Percentiles rank a stretch among this genome's conserved stretches.
These are phyloP conservation scores for Bothrops jararaca DNA, from an alignment of 2,113 vertebrate species.

Conservation along the genomic window DNA sequence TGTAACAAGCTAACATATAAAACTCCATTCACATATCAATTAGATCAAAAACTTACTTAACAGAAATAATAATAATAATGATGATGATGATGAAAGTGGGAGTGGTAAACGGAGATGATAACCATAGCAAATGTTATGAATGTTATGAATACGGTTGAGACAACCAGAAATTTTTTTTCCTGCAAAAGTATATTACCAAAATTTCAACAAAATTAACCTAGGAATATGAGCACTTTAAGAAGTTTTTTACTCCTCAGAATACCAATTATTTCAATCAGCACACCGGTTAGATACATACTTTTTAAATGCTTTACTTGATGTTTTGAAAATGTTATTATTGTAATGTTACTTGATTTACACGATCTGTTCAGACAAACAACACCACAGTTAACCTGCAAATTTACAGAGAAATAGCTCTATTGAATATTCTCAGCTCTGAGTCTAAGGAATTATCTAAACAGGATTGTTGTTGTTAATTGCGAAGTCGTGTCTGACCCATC, in stretches of 20 bases:
- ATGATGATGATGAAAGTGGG: not conserved
- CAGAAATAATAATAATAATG: no score
- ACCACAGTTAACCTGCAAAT: constrained; percentile 30
- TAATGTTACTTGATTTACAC: not conserved
- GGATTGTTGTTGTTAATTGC: not conserved
- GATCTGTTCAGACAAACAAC: constrained; percentile 34
- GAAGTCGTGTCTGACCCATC: no score
- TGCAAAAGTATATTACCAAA: constrained; percentile 19
- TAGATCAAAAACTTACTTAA: not conserved
- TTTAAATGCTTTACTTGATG: constrained; percentile 33
- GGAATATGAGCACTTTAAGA: constrained; percentile 37
- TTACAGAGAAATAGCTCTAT: constrained; percentile 37
- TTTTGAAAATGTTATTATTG: constrained; percentile 25
- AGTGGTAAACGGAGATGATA: not conserved
- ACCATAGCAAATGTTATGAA: not conserved
- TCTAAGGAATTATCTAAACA: constrained; percentile 39
- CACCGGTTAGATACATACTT: constrained; percentile 2
- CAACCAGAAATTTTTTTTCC: constrained; percentile 12
- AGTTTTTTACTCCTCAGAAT: constrained; percentile 8
- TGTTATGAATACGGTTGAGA: not conserved
- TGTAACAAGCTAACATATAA: not conserved
- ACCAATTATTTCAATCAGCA: constrained; percentile 20
- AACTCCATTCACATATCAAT: not conserved
- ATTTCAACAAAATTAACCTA: not conserved
- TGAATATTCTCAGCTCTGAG: constrained; percentile 26